Percentiles rank a stretch among this genome's conserved stretches.
These are phyloP conservation scores for Xenops minutus DNA, from an alignment of 2,797 vertebrate species.

Conservation along the genomic window DNA sequence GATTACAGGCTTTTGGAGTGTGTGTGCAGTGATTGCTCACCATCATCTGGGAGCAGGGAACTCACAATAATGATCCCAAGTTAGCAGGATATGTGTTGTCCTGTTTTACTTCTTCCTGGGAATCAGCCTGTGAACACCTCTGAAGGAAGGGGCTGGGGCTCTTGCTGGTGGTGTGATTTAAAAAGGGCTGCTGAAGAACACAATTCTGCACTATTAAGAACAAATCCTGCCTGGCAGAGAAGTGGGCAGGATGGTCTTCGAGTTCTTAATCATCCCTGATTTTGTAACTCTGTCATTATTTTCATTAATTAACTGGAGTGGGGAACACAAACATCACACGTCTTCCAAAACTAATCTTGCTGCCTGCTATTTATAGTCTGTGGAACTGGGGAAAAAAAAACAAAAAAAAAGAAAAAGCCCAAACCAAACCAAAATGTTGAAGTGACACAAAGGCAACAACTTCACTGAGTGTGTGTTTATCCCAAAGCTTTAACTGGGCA, in stretches of 20 bases:
- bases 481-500: neutral
- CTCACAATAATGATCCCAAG: neutral
- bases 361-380: conserved; percentile 36
- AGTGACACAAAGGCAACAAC: neutral
- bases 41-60: neutral
- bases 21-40: neutral
- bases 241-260: neutral
- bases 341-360: conserved; percentile 19
- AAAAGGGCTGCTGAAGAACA: neutral
- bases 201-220: neutral
- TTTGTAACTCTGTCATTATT: conserved; percentile 36
- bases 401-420: neutral
- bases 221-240: neutral
- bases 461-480: neutral
- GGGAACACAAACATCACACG: conserved; percentile 1
- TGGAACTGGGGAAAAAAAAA: neutral
- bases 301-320: conserved; percentile 34
- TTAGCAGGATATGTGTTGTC: neutral
- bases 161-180: neutral
- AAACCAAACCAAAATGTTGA: neutral
- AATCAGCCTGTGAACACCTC: neutral
- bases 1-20: conserved; percentile 11
- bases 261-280: conserved; percentile 22
- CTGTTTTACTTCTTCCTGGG: neutral
- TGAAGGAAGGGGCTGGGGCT: neutral